phyloP scores from a whole-genome alignment of 1,140 invertebrate genomes.

The Drosophila kikkawai region DNA sequence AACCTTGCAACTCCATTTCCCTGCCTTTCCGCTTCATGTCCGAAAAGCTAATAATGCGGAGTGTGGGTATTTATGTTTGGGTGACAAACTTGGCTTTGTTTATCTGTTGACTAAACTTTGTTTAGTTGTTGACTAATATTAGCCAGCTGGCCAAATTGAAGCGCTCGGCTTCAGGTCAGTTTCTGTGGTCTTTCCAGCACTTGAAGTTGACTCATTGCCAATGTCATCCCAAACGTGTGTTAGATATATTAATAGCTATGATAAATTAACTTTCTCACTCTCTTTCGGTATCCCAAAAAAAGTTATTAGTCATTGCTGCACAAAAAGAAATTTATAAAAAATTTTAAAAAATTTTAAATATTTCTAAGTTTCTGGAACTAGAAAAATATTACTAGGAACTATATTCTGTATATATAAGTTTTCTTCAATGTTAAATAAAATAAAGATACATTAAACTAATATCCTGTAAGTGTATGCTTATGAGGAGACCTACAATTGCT shows the following conservation, averaged over 20 bases:
- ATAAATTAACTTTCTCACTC: slow-evolving; percentile 24
- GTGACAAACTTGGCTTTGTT: slow-evolving; percentile 20
- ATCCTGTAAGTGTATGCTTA: slow-evolving; percentile 29
- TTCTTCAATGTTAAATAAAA: background rate
- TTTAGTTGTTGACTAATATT: slow-evolving; percentile 49
- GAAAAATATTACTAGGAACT: background rate
- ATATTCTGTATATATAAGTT: background rate
- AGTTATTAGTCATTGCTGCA: slow-evolving; percentile 44
- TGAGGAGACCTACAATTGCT: slow-evolving; percentile 10
- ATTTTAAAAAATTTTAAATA: background rate
- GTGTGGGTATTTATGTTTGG: slow-evolving; percentile 10
- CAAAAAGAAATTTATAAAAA: background rate
- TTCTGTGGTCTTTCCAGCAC: slow-evolving; percentile 23
- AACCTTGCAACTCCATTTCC: slow-evolving; percentile 44
- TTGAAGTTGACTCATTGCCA: slow-evolving; percentile 45
- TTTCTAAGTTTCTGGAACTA: too few species aligned
- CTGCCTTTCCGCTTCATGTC: slow-evolving; percentile 8
- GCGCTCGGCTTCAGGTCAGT: slow-evolving; percentile 26
- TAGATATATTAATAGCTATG: slow-evolving; percentile 29
- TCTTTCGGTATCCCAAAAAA: slow-evolving; percentile 9
- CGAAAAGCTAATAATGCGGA: slow-evolving; percentile 22
- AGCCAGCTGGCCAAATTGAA: slow-evolving; percentile 34
- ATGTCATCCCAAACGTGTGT: slow-evolving; percentile 13
- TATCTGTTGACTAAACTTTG: slow-evolving; percentile 18
- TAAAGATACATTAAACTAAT: too few species aligned